Evolutionary conservation across 2,113 vertebrate species (phyloP).

Genomic region (Callocephalon fimbriatum): DNA sequence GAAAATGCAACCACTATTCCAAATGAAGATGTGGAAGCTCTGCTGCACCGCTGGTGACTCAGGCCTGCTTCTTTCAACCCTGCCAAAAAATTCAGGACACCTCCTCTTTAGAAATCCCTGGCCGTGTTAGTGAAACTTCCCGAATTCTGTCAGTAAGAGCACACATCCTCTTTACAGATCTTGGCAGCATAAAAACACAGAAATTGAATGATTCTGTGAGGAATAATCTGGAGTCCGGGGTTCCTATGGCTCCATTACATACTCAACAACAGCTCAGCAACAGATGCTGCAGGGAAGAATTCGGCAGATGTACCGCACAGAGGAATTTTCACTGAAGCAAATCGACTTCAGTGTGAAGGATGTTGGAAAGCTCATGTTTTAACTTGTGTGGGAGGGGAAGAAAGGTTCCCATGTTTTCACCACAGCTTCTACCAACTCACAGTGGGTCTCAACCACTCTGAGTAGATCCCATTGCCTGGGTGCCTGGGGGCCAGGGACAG

Average conservation of each 20-base stretch:
- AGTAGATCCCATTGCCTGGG: neutral
- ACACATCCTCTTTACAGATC: neutral
- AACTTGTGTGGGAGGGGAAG: neutral
- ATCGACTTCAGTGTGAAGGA: neutral
- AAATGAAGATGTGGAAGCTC: neutral
- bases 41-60: neutral
- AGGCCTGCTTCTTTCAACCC: neutral
- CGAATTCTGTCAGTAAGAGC: neutral
- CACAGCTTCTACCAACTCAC: neutral
- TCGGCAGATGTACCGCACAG: fast-evolving
- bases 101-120: neutral
- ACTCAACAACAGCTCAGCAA: neutral
- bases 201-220: neutral
- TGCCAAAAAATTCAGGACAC: neutral
- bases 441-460: neutral
- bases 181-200: neutral
- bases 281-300: neutral
- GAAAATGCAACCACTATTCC: neutral
- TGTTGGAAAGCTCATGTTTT: neutral
- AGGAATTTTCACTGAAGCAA: neutral
- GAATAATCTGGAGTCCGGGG: neutral
- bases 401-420: neutral
- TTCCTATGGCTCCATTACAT: neutral
- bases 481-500: neutral
- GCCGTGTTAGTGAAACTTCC: neutral